Conservation (phyloP, 2,888 invertebrate species). For the Mesoligia furuncula region DNA sequence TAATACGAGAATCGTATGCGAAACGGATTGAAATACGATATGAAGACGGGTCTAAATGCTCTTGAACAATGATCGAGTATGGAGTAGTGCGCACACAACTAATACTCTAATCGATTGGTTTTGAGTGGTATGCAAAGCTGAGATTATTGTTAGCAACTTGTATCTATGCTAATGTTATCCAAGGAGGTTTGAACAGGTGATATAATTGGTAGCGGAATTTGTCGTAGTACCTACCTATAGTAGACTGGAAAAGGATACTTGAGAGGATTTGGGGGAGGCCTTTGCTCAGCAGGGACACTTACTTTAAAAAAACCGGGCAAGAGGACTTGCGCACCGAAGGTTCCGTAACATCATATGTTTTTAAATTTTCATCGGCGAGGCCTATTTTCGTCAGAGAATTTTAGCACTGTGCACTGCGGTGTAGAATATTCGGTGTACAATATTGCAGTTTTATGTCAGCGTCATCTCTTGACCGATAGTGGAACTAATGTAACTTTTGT, state of each 20-base stretch:
- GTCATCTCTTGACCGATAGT: too few species aligned
- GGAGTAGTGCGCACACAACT: conserved; percentile 68
- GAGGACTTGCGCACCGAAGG: too few species aligned
- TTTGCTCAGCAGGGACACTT: not conserved
- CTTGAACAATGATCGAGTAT: conserved; percentile 64
- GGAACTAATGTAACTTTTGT: too few species aligned
- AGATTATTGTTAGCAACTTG: conserved; percentile 50
- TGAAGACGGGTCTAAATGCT: conserved; percentile 61
- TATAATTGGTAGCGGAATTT: not conserved
- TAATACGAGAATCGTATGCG: conserved; percentile 61
- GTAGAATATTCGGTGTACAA: too few species aligned
- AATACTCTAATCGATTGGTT: conserved; percentile 66
- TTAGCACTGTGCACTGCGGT: too few species aligned
- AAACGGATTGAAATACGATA: conserved; percentile 68
- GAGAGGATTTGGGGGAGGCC: not conserved
- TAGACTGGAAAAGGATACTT: not conserved
- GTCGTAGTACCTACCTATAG: not conserved
- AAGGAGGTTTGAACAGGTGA: not conserved
- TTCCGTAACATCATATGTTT: too few species aligned
- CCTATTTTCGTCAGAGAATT: too few species aligned
- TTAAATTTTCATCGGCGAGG: too few species aligned
- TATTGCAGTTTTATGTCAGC: too few species aligned
- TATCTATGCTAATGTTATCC: conserved; percentile 26
- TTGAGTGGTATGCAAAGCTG: conserved; percentile 66
- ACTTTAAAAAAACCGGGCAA: not conserved